Percentiles rank a stretch among this genome's conserved stretches.
phyloP scores from a whole-genome alignment of 2,888 invertebrate species.

The Tillus elongatus region DNA sequence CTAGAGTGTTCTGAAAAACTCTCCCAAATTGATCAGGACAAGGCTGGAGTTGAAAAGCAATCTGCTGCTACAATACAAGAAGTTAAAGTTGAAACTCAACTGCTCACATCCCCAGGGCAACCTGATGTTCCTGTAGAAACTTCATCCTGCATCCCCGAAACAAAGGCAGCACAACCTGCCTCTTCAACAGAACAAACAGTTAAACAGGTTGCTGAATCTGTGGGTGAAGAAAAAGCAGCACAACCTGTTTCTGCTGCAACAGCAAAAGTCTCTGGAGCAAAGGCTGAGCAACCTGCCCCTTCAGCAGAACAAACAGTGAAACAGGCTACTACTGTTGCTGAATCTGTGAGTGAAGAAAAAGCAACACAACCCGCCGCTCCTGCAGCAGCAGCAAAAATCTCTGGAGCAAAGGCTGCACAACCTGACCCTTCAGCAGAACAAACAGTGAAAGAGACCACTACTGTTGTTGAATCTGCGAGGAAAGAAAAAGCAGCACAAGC shows the following conservation, averaged over 20 bases:
- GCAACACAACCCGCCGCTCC: neutral
- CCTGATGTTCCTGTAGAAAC: constrained; percentile 12
- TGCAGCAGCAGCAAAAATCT: constrained; percentile 5
- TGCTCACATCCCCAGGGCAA: constrained; percentile 13
- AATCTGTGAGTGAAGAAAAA: constrained; percentile 1
- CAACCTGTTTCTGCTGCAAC: constrained; percentile 21
- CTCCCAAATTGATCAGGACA: too few species aligned
- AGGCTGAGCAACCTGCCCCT: constrained; percentile 1
- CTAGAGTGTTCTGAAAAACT: too few species aligned
- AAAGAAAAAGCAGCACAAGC: neutral
- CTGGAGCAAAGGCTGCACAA: constrained; percentile 6
- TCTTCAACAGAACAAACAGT: constrained; percentile 35
- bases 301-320: neutral
- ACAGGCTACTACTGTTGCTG: neutral
- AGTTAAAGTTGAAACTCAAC: too few species aligned
- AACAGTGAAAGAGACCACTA: too few species aligned
- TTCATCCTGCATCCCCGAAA: constrained; percentile 8
- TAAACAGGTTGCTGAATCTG: constrained; percentile 25
- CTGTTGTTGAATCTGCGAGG: too few species aligned
- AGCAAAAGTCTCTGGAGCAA: constrained; percentile 3
- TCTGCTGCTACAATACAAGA: too few species aligned
- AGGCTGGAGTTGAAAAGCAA: too few species aligned
- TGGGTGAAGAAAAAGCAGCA: too few species aligned
- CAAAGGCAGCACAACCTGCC: constrained; percentile 18
- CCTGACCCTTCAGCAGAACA: constrained; percentile 8